Percentiles rank a stretch among this genome's conserved stretches.
Evolutionary conservation across 2,888 invertebrate genomes (phyloP).

Genomic region (Eumacrocentrus americanus): DNA sequence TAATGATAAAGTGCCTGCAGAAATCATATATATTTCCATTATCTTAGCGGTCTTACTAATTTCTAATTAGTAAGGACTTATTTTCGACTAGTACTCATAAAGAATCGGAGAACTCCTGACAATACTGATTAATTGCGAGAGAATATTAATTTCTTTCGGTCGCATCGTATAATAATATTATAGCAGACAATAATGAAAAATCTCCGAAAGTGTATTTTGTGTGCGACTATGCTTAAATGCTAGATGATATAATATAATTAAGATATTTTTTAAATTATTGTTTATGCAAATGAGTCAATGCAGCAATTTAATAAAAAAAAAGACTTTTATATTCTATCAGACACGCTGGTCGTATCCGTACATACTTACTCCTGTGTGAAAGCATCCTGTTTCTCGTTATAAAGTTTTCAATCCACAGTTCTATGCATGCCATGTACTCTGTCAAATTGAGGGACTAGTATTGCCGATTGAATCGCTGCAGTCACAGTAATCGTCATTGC

Average conservation of each 20-base stretch:
- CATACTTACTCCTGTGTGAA: not conserved
- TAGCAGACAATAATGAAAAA: not conserved
- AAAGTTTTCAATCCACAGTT: not conserved
- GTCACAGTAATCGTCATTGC: no score
- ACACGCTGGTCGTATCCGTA: not conserved
- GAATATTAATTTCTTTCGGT: not conserved
- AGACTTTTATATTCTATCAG: not conserved
- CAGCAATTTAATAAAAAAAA: not conserved
- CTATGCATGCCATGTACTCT: no score
- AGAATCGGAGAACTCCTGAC: no score
- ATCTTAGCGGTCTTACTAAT: not conserved
- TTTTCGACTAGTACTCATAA: no score
- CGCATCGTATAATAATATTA: not conserved
- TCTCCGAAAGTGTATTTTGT: not conserved
- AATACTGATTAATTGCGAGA: no score
- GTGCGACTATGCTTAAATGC: not conserved
- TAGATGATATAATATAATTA: not conserved
- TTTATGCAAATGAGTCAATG: no score
- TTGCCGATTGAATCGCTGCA: no score
- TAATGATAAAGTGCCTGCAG: not conserved
- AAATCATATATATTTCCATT: not conserved
- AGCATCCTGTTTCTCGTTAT: not conserved
- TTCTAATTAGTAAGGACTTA: not conserved
- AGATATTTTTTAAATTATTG: not conserved
- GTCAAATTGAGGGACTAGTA: no score